Conservation (phyloP, 2,888 invertebrate species). For the Drosophila ustulata region DNA sequence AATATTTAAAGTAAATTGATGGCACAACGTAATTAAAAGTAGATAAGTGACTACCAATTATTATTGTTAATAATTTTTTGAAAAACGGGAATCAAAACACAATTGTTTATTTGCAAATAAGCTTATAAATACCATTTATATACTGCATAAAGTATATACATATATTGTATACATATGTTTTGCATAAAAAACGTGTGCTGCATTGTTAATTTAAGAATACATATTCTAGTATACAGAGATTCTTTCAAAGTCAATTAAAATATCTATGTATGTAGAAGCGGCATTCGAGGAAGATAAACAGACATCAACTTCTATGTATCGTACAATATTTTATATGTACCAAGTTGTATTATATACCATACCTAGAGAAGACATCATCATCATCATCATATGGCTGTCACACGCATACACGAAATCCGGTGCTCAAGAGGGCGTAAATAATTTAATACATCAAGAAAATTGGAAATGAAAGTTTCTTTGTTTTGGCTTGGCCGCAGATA, state of each 20-base stretch:
- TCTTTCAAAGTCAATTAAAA: slow-evolving; percentile 7
- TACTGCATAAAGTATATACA: too few species aligned
- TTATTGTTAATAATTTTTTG: too few species aligned
- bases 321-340: slow-evolving; percentile 4
- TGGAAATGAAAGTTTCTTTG: slow-evolving; percentile 83
- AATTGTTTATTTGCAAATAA: too few species aligned
- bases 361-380: slow-evolving; percentile 22
- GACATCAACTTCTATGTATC: background rate
- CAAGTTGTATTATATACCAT: slow-evolving; percentile 16
- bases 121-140: too few species aligned
- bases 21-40: too few species aligned
- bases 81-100: too few species aligned
- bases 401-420: slow-evolving; percentile 63
- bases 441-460: slow-evolving; percentile 83
- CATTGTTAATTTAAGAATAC: too few species aligned
- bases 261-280: slow-evolving; percentile 7
- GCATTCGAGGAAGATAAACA: slow-evolving; percentile 24
- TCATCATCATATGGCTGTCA: slow-evolving; percentile 40
- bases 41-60: too few species aligned
- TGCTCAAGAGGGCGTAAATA: slow-evolving; percentile 83
- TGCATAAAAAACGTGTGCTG: too few species aligned
- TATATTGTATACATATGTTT: too few species aligned
- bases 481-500: slow-evolving; percentile 77
- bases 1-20: too few species aligned
- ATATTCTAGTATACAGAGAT: background rate